Conservation (phyloP, 23 tunicate species). For the Trididemnum nubilum region DNA sequence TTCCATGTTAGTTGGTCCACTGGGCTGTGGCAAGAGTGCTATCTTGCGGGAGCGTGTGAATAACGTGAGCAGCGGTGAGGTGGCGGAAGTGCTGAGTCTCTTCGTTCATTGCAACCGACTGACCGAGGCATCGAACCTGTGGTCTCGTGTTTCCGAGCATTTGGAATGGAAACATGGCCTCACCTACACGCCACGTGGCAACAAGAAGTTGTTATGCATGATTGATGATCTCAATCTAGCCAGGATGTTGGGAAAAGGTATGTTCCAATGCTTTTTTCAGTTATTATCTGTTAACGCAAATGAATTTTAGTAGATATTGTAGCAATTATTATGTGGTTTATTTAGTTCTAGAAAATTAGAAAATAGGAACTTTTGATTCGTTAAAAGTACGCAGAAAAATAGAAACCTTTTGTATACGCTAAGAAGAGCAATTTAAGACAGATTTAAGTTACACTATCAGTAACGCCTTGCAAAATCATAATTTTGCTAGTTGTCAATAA, state of each 20-base stretch:
- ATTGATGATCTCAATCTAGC: conserved; percentile 83
- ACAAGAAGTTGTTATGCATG: conserved; percentile 81
- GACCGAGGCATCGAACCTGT: conserved; percentile 67
- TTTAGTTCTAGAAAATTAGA: too few relatives aligned
- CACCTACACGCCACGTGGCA: conserved; percentile 78
- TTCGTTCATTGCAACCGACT: conserved; percentile 81
- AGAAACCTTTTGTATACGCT: too few relatives aligned
- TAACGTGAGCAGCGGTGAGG: conserved; percentile 84
- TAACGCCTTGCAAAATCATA: too few relatives aligned
- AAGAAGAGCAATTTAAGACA: too few relatives aligned
- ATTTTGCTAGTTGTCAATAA: too few relatives aligned
- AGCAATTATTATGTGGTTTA: too few relatives aligned
- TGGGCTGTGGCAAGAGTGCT: conserved; percentile 89
- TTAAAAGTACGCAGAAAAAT: too few relatives aligned
- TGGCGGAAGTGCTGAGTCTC: conserved; percentile 69
- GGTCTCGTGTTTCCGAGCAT: conserved; percentile 64
- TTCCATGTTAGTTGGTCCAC: conserved; percentile 64
- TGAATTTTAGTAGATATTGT: not conserved
- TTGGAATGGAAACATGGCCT: conserved; percentile 78
- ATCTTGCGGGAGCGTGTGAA: conserved; percentile 80
- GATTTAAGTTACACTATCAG: too few relatives aligned
- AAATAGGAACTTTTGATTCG: too few relatives aligned
- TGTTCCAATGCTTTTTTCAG: too few relatives aligned
- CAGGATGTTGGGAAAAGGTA: conserved; percentile 41
- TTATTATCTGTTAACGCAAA: not conserved